phyloP scores from a whole-genome alignment of 2,888 invertebrate species.

The Tubulanus polymorphus region DNA sequence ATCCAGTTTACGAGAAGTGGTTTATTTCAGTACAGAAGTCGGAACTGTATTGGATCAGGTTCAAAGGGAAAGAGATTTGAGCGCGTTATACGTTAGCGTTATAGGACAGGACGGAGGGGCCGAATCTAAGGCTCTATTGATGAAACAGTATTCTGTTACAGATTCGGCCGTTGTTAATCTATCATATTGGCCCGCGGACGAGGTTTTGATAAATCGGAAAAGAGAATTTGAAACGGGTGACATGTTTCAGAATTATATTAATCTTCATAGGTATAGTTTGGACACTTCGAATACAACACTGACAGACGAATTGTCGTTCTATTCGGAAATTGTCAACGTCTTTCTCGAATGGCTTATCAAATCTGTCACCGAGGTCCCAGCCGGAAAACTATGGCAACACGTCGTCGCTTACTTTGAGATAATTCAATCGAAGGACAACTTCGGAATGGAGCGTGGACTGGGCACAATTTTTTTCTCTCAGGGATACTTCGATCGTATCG shows the following conservation, averaged over 20 bases:
- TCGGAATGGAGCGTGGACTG: conserved; percentile 37
- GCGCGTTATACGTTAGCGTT: conserved; percentile 35
- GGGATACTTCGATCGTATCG: conserved; percentile 31
- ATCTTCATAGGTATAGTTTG: conserved; percentile 34
- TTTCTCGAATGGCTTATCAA: conserved; percentile 41
- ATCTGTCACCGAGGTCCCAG: conserved; percentile 51
- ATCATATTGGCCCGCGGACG: conserved; percentile 29
- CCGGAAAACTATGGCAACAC: conserved; percentile 35
- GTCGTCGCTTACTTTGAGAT: conserved; percentile 41
- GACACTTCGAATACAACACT: conserved; percentile 28
- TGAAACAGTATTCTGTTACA: conserved; percentile 32
- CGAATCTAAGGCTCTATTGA: conserved; percentile 28
- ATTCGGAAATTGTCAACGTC: conserved; percentile 34
- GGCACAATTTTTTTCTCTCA: conserved; percentile 36
- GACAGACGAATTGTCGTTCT: conserved; percentile 36
- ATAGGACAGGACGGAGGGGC: conserved; percentile 30
- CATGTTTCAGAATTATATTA: conserved; percentile 29
- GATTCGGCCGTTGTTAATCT: conserved; percentile 30
- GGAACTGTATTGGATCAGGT: conserved; percentile 27
- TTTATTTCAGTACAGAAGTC: conserved; percentile 25
- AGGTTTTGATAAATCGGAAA: conserved; percentile 10
- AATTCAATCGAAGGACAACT: conserved; percentile 36
- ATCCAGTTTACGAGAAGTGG: neutral
- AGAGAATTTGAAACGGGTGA: conserved; percentile 29
- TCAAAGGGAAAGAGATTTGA: conserved; percentile 40